Conservation (phyloP, 2,797 vertebrate species). For the Orientallactaga sibirica region DNA sequence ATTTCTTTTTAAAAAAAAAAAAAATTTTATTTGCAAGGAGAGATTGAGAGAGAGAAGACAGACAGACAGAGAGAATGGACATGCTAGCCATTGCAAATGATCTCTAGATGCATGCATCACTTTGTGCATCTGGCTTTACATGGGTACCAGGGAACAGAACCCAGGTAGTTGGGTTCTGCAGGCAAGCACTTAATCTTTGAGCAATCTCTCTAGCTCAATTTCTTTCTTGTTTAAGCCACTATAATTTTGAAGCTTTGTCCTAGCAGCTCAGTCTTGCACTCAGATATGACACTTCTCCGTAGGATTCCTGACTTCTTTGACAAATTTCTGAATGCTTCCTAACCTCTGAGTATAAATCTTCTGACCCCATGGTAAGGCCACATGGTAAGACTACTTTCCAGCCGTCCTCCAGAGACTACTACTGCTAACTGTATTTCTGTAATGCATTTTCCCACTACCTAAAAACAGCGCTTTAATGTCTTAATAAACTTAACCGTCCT, state of each 20-base stretch:
- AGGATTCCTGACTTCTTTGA: neutral
- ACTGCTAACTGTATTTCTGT: neutral
- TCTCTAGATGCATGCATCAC: too few relatives aligned
- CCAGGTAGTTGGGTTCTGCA: too few relatives aligned
- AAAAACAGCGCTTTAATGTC: neutral
- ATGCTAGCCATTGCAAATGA: too few relatives aligned
- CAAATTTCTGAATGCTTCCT: neutral
- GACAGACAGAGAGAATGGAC: too few relatives aligned
- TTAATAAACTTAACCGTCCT: neutral
- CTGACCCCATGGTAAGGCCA: neutral
- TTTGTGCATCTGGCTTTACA: too few relatives aligned
- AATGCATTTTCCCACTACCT: neutral
- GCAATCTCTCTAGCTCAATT: too few relatives aligned
- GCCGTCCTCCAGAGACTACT: neutral
- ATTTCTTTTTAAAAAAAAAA: too few relatives aligned
- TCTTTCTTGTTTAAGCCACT: conserved; percentile 1
- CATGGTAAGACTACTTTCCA: neutral
- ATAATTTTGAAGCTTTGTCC: neutral
- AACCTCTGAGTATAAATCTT: neutral
- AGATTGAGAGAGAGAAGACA: too few relatives aligned
- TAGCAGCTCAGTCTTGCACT: neutral
- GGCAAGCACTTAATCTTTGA: too few relatives aligned
- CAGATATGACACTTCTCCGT: neutral
- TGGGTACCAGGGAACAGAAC: too few relatives aligned
- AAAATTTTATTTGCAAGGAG: too few relatives aligned